Evolutionary conservation across 2,888 invertebrate species (phyloP), one percentile per base, ranked within the genome.

Genomic region (Neocrepidodera transversa): DNA sequence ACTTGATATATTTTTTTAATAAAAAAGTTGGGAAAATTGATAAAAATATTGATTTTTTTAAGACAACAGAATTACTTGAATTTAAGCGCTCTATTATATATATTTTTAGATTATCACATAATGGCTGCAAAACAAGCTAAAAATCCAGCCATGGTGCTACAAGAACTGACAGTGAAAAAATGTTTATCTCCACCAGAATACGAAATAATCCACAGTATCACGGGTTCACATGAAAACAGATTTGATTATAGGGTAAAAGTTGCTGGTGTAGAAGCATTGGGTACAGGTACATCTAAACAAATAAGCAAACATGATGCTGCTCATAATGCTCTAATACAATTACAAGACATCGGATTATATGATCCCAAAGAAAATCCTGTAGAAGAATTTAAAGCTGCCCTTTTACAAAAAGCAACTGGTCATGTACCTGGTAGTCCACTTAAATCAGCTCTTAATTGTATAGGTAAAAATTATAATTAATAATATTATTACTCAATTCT

Each of bases 121-220:
- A 65, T 65, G 63, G 35, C n/a, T n/a, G n/a, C 57, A 14, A 64
- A 60, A 50, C 57, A 28, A 23, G 80, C 81, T 68, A 88, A 89
- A 76, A 88, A 87, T 0, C 85, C 88, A 1, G 84, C 86, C 4
- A 86, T 88, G 36, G 82, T 87, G 2, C 78, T 89, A 11, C 88
- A 88, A 73, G 89, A 89, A 75, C 81, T 87, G 78, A 84, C 87
- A 78, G 79, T 84, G 3, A 85, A 86, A 67, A 75, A 79, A 16
- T 79, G 80, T 0, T 70, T 74, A 13, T 70, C 78, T 0, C 86
- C 87, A 0, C 84, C 85, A 1, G 73, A 74, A 55, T 89, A 86
- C 69, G 80, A 74, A 28, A 62, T 79, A 36, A 69, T 76, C 2
- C 42, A 58, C 13, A 65, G 68, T 45, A 66, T 70, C 54, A 68